Evolutionary conservation across 2,797 vertebrate genomes (phyloP).

Genomic region (Sebastes oblongus): DNA sequence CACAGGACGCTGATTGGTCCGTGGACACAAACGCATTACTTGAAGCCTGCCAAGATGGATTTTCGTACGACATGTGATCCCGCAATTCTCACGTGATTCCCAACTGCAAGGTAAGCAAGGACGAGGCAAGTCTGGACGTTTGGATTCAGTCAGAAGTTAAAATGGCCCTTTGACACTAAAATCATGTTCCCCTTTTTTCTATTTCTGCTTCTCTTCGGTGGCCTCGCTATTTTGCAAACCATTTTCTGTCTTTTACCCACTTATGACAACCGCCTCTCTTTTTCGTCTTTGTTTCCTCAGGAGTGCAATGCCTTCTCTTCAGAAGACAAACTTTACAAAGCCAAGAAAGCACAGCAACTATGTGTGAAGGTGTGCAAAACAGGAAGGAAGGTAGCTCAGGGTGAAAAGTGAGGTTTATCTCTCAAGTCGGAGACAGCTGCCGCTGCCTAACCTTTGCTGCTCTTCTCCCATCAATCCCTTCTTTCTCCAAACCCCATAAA

Average conservation of each 20-base stretch:
- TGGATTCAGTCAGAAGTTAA: slow-evolving; percentile 10
- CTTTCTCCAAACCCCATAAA: slow-evolving; percentile 42
- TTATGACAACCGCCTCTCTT: background rate
- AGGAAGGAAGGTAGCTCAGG: slow-evolving; percentile 22
- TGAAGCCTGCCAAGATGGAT: no score
- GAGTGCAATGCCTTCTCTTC: slow-evolving; percentile 8
- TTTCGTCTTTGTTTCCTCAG: slow-evolving; percentile 1
- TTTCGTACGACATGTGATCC: background rate
- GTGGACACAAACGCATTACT: no score
- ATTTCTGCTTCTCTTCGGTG: background rate
- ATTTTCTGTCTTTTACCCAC: background rate
- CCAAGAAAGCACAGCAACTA: background rate
- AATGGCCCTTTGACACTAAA: background rate
- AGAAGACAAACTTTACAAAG: slow-evolving; percentile 59
- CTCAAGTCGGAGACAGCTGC: slow-evolving; percentile 35
- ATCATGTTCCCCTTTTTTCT: background rate
- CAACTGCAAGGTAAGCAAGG: background rate
- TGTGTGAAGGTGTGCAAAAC: slow-evolving; percentile 35
- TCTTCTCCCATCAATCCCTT: slow-evolving; percentile 38
- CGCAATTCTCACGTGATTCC: no score
- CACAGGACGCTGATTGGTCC: background rate
- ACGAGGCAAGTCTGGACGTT: background rate
- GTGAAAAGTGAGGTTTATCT: slow-evolving; percentile 26
- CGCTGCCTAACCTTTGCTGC: slow-evolving; percentile 26
- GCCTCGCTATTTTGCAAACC: slow-evolving; percentile 5